These are phyloP conservation scores for Catalaphyllia jardinei DNA, from an alignment of 64 coral and sea anemone genomes.

Conservation along the genomic window DNA sequence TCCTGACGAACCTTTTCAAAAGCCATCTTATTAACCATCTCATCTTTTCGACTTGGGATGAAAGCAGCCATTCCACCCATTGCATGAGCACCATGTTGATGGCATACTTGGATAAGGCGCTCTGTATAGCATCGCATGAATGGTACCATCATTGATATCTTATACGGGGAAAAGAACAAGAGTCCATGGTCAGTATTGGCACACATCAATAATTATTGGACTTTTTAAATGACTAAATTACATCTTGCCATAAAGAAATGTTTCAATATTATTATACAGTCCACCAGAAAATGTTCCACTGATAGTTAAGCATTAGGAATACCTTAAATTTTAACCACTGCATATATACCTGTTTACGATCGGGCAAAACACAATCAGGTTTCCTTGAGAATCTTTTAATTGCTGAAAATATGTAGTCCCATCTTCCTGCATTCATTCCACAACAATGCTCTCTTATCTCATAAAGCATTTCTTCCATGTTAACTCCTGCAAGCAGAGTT, in stretches of 20 bases:
- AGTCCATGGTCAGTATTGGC: too few species aligned
- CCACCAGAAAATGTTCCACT: too few species aligned
- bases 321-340: not conserved
- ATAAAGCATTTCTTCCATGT: constrained; percentile 99
- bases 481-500: constrained; percentile 90
- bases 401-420: constrained; percentile 99
- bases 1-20: constrained; percentile 90
- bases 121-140: constrained; percentile 98
- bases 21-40: constrained; percentile 87
- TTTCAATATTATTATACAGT: too few species aligned
- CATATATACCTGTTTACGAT: constrained; percentile 84
- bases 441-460: constrained; percentile 97
- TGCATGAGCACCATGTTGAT: constrained; percentile 96
- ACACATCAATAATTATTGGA: too few species aligned
- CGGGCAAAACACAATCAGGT: constrained; percentile 87
- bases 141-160: constrained; percentile 95
- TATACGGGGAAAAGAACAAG: not conserved
- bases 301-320: not conserved
- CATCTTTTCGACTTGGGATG: constrained; percentile 88
- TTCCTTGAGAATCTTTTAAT: constrained; percentile 94
- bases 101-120: constrained; percentile 91
- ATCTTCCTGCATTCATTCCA: constrained; percentile 92
- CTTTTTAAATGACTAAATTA: too few species aligned
- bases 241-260: too few species aligned
- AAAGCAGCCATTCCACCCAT: constrained; percentile 99